Conservation (phyloP, 2,797 vertebrate genomes). For the Trachops cirrhosus region DNA sequence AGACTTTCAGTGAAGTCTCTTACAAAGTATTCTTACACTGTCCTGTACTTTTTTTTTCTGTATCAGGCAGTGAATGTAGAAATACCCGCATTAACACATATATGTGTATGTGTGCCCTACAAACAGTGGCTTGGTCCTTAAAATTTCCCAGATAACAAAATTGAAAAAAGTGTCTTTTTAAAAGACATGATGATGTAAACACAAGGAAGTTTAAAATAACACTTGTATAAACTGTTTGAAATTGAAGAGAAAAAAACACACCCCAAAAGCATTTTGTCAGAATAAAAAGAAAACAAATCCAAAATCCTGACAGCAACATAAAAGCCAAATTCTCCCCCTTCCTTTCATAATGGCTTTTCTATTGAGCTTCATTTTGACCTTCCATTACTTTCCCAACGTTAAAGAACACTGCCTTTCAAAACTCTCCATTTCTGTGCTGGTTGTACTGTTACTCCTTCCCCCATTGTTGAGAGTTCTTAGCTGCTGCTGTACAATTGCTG, state of each 20-base stretch:
- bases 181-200: slow-evolving; percentile 76
- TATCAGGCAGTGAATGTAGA: background rate
- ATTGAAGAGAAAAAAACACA: slow-evolving; percentile 72
- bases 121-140: slow-evolving; percentile 61
- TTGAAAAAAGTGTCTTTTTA: slow-evolving; percentile 59
- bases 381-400: slow-evolving; percentile 78
- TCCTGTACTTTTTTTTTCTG: background rate
- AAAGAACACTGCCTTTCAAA: slow-evolving; percentile 81
- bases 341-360: slow-evolving; percentile 79
- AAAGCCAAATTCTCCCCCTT: slow-evolving; percentile 78
- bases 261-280: slow-evolving; percentile 79
- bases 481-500: slow-evolving; percentile 32
- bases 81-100: background rate
- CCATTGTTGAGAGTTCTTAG: slow-evolving; percentile 75
- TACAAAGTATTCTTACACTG: background rate
- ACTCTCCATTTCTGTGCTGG: slow-evolving; percentile 74
- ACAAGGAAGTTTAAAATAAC: slow-evolving; percentile 77
- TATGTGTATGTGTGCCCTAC: background rate
- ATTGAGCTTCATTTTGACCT: slow-evolving; percentile 78
- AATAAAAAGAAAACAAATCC: slow-evolving; percentile 82
- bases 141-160: slow-evolving; percentile 70
- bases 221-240: slow-evolving; percentile 80
- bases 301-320: slow-evolving; percentile 80
- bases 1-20: background rate
- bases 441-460: slow-evolving; percentile 71